Base-by-base conservation (phyloP, 2,113 vertebrate genomes). In the Heterotis niloticus region DNA sequence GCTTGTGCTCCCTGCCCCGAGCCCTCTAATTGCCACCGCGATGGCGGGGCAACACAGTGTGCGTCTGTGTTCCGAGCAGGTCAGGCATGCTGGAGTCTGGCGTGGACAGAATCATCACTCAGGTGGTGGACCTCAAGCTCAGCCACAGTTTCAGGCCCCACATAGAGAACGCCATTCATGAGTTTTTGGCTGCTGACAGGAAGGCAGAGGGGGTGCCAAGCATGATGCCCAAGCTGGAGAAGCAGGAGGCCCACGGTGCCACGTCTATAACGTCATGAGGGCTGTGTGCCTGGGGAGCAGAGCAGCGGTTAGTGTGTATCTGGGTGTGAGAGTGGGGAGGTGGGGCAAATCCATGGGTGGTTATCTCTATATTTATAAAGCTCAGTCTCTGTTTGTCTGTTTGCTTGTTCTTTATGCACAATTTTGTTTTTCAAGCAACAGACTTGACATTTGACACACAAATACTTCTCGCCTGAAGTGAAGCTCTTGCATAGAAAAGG, bases 51-150 rank as follows among this genome's bases (percentile, higher is more conserved):
- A 90, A 89, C 89, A 92, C 91, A 93, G 89, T 91, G 81, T 82
- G 83, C 86, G 88, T 88, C 88, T 92, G 91, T 92, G 90, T 92
- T 93, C 89, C 86, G 87, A 90, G 88, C 91, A 96, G 96, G 93
- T 98, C 96, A 88, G 95, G 94, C 90, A 92, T 96, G 94, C 90
- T 95, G 90, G 94, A 95, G 91, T 92, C 93, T 80, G 93, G 92
- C 87, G 93, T 94, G 90, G 95, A 98, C 94, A 95, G 95, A 93
- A 95, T 95, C 90, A 96, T 98, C 91, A 95, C 96, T 93, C 96
- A 98, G 93, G 95, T 97, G 90, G 94, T 94, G 89, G 94, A 95
- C 90, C 93, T 93, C 88, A 92, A 94, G 89, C 91, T 95, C 81
- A 92, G 95, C 90, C 94, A 93, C 92, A 97, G 94, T 93, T 95